phyloP scores from a whole-genome alignment of 2,113 vertebrate species.

The Alligator sinensis region DNA sequence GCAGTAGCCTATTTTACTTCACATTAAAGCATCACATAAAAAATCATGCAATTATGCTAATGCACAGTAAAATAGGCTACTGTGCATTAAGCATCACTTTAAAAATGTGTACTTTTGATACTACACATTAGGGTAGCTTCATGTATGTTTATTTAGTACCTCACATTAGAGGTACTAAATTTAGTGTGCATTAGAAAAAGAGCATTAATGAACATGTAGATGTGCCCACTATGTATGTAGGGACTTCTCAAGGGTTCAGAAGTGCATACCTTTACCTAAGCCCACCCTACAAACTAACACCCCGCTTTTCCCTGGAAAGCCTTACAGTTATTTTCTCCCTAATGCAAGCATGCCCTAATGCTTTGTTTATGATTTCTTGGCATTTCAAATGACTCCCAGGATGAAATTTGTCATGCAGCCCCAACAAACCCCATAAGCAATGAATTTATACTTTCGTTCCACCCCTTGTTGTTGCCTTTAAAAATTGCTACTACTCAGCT shows the following conservation, averaged over 20 bases:
- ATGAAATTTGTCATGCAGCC: conserved; percentile 14
- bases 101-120: no score
- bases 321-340: background rate
- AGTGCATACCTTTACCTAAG: background rate
- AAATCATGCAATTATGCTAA: no score
- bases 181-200: no score
- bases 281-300: background rate
- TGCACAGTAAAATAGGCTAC: no score
- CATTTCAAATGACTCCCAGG: background rate
- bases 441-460: conserved; percentile 61
- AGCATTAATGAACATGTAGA: no score
- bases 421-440: conserved; percentile 29
- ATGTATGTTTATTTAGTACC: no score
- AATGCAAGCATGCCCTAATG: background rate
- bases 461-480: conserved; percentile 65
- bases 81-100: no score
- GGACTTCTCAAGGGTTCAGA: background rate
- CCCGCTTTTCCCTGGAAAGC: background rate
- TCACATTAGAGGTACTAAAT: no score
- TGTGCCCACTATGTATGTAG: background rate
- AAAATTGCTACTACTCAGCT: conserved; percentile 67
- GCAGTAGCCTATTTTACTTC: no score
- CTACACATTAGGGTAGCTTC: no score
- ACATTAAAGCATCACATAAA: no score
- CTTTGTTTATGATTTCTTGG: conserved; percentile 19